Base-by-base conservation (phyloP, 2,888 invertebrate genomes). In the Drosophila sordidula region DNA sequence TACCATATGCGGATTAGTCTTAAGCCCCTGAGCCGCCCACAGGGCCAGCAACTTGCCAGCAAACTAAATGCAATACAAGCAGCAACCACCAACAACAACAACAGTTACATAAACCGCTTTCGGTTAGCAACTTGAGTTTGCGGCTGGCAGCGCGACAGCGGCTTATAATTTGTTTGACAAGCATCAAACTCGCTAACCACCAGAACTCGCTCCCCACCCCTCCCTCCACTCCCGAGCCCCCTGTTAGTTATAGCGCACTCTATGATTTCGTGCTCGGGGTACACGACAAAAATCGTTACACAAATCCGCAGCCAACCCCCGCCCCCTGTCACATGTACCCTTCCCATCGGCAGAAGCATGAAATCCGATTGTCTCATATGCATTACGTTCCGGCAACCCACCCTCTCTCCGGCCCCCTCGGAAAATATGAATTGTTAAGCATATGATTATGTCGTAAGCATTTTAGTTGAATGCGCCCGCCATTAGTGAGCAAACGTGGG, bases 81-180 rank as follows among this genome's bases (percentile, higher is more conserved):
- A 38, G 16, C 38, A 25, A n/a, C 42, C 34, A 29, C 6, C 25
- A 18, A 0, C 39, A 41, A 8, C 42, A 32, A 22, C 49, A 34
- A 34, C 32, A 38, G 47, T 62, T 72, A 69, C 72, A 81, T 87
- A 82, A 82, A 85, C 85, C 72, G 85, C 82, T 87, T 80, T 81
- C 36, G 68, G 49, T 79, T 61, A 50, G 66, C 51, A 77, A 70
- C 80, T 83, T 78, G 75, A 81, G 87, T 67, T 78, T 63, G 78
- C 12, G 78, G 59, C 62, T 62, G 42, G 50, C 47, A 67, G 51
- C 57, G 73, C 73, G 68, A 78, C 75, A 68, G 71, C 54, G 54
- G 81, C 81, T 82, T 87, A 82, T 82, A 84, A 87, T 82, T 87
- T 82, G 87, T 87, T 82, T 84, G 85, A 84, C 81, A 87, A 78